A percentile compares a stretch with the other conserved stretches of the same genome.
Conservation (phyloP, 2,888 invertebrate species). For the Torymus auratus region DNA sequence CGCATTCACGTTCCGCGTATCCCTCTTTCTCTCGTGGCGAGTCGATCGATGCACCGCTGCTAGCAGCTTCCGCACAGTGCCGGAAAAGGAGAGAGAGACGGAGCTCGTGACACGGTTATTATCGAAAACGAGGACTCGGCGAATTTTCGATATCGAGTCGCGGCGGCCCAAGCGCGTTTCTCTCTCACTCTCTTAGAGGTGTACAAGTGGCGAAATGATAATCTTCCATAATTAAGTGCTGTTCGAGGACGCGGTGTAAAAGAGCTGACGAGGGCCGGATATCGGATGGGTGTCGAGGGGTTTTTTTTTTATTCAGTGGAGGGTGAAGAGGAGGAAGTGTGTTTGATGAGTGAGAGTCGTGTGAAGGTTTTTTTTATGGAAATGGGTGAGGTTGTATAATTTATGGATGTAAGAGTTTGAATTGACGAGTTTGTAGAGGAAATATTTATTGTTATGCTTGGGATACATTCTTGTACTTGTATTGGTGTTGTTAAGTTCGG, state of each 20-base stretch:
- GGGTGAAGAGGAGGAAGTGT: no score
- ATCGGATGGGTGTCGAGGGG: constrained; percentile 10
- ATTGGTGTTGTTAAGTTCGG: no score
- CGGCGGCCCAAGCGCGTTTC: background rate
- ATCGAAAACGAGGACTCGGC: constrained; percentile 23
- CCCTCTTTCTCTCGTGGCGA: no score
- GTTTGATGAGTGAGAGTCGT: no score
- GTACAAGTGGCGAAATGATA: constrained; percentile 19
- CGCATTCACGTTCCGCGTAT: no score
- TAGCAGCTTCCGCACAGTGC: background rate
- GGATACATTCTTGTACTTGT: no score
- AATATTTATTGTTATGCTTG: no score
- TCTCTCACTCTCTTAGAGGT: background rate
- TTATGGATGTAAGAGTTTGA: no score
- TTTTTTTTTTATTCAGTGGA: background rate
- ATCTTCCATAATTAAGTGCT: constrained; percentile 34
- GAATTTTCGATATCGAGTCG: constrained; percentile 26
- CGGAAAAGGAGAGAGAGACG: background rate
- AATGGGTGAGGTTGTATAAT: no score
- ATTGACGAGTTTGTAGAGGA: no score
- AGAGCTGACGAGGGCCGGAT: constrained; percentile 16
- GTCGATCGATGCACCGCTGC: background rate
- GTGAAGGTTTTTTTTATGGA: no score
- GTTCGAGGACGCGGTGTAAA: background rate
- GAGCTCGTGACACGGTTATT: constrained; percentile 32